A percentile compares a stretch with the other conserved stretches of the same genome.
phyloP scores from a whole-genome alignment of 2,888 invertebrate species.

The Belgica antarctica region DNA sequence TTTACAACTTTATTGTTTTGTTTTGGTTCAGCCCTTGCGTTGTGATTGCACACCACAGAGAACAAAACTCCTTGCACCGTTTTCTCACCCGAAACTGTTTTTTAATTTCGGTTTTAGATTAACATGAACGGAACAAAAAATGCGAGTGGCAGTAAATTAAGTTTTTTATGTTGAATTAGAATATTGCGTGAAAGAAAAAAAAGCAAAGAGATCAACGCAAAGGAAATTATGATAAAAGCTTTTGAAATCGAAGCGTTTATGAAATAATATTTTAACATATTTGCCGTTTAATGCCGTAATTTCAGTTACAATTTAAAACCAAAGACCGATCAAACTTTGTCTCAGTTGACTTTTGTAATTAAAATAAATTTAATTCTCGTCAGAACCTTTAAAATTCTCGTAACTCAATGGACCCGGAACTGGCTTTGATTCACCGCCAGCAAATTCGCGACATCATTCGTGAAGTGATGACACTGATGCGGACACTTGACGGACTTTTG shows the following conservation, averaged over 20 bases:
- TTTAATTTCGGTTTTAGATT: slow-evolving; percentile 4
- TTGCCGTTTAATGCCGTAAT: background rate
- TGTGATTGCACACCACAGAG: background rate
- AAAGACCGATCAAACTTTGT: no score
- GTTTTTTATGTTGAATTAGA: no score
- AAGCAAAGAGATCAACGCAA: background rate
- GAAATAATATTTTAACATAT: background rate
- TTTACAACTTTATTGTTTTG: background rate
- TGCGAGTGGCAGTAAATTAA: background rate
- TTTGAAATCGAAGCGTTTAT: background rate
- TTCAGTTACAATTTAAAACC: background rate
- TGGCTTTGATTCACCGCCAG: no score
- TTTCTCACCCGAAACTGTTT: background rate
- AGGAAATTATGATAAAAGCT: background rate
- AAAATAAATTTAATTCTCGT: no score
- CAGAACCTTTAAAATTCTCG: no score
- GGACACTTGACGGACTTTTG: no score
- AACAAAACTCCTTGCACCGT: background rate
- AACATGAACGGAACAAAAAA: background rate
- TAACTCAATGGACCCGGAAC: no score
- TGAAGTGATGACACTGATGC: no score
- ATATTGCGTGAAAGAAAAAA: no score
- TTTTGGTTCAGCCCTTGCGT: background rate
- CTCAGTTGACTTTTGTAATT: no score
- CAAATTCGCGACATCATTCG: no score